Conservation (phyloP, 2,113 vertebrate genomes). For the Hemicordylus capensis region DNA sequence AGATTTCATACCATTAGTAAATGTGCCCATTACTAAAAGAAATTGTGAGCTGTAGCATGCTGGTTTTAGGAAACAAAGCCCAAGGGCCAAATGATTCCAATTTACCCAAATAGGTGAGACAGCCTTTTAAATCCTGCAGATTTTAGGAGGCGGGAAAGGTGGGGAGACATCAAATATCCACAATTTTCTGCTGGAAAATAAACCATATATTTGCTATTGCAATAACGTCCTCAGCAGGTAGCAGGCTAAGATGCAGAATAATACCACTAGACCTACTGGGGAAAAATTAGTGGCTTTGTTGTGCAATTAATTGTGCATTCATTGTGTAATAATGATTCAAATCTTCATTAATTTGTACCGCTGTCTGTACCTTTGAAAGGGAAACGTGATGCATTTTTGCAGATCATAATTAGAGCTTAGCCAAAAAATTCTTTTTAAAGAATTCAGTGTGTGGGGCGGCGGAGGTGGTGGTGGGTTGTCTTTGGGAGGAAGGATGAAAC, state of each 20-base stretch:
- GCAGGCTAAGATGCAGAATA: neutral
- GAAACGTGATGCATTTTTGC: neutral
- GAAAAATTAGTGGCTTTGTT: neutral
- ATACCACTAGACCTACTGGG: neutral
- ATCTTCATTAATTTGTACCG: neutral
- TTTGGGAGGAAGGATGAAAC: too few relatives aligned
- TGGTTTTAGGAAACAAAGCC: constrained; percentile 23
- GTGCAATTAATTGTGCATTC: neutral
- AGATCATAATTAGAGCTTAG: neutral
- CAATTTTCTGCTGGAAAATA: neutral
- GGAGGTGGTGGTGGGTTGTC: too few relatives aligned
- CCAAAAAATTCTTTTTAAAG: too few relatives aligned
- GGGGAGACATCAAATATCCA: neutral
- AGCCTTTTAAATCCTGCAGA: neutral
- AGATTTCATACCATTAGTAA: constrained; percentile 25
- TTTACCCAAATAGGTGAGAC: neutral
- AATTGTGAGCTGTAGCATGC: constrained; percentile 31
- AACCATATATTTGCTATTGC: neutral
- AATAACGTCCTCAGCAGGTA: neutral
- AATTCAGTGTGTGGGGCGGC: too few relatives aligned
- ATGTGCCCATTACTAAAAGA: constrained; percentile 9
- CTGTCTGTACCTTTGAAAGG: neutral
- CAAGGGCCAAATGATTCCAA: neutral
- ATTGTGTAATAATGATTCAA: neutral
- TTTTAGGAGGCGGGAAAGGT: too few relatives aligned